Conservation (phyloP, 1,140 invertebrate species). For the Drosophila lacertosa region DNA sequence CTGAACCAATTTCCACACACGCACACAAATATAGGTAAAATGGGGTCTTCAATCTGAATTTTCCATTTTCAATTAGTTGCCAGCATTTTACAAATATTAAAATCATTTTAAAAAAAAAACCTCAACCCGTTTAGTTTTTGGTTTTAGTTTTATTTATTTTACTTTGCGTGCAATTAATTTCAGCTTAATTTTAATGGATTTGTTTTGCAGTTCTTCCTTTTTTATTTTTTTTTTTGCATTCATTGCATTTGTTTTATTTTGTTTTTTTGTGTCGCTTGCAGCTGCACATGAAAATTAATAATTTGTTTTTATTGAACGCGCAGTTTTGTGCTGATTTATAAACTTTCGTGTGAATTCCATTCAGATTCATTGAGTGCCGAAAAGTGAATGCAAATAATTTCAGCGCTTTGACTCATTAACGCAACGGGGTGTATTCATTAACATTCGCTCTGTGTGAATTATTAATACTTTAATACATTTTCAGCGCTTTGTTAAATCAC, state of each 20-base stretch:
- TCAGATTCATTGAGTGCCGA: conserved; percentile 46
- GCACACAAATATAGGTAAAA: not conserved
- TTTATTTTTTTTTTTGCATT: conserved; percentile 21
- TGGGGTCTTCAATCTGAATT: conserved; percentile 47
- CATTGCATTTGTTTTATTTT: conserved; percentile 26
- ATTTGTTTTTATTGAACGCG: conserved; percentile 48
- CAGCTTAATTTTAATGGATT: conserved; percentile 65
- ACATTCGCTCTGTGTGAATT: conserved; percentile 49
- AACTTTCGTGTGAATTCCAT: conserved; percentile 63
- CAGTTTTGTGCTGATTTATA: conserved; percentile 62
- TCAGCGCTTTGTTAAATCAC: conserved; percentile 42
- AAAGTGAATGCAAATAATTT: conserved; percentile 80
- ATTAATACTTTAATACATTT: conserved; percentile 58
- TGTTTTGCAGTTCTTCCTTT: too few relatives aligned
- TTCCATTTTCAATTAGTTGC: conserved; percentile 66
- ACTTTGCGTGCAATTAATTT: conserved; percentile 66
- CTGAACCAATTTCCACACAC: conserved; percentile 43
- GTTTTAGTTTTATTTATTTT: conserved; percentile 1
- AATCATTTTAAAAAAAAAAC: conserved; percentile 39
- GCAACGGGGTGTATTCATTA: conserved; percentile 75
- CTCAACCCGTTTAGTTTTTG: conserved; percentile 50
- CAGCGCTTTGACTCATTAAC: conserved; percentile 78
- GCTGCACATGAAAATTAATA: conserved; percentile 32
- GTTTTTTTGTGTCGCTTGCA: conserved; percentile 5
- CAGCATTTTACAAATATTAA: conserved; percentile 48